Conservation (phyloP, 2,797 vertebrate genomes). For the Limosa lapponica region DNA sequence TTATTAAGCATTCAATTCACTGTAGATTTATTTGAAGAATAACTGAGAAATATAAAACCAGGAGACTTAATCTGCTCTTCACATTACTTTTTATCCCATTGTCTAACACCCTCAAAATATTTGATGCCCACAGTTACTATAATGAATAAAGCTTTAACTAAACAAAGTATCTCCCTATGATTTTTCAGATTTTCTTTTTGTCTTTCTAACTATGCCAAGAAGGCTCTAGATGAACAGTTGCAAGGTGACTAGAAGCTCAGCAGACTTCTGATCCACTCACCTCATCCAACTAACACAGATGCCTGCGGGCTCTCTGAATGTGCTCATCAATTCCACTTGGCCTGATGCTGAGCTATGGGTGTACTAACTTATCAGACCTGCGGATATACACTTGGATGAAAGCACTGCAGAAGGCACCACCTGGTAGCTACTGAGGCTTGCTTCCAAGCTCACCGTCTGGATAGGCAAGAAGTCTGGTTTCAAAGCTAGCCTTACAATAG, state of each 20-base stretch:
- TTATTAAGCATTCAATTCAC: neutral
- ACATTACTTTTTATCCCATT: neutral
- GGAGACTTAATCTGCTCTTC: neutral
- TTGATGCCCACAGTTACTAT: neutral
- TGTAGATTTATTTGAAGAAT: neutral
- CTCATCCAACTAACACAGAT: neutral
- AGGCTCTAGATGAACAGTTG: neutral
- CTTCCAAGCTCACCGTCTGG: neutral
- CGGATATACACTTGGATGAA: neutral
- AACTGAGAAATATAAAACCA: neutral
- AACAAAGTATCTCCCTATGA: neutral
- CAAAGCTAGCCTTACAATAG: neutral
- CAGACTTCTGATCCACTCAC: neutral
- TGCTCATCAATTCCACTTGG: neutral
- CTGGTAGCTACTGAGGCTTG: neutral
- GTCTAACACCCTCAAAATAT: neutral
- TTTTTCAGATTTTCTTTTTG: neutral
- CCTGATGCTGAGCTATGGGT: neutral
- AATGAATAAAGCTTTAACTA: neutral
- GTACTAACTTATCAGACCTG: neutral
- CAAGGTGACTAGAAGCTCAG: neutral
- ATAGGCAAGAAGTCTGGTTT: neutral
- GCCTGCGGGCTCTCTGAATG: neutral
- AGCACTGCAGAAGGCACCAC: neutral
- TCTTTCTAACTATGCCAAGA: neutral